Conservation (phyloP, 2,113 vertebrate species). For the Colaptes auratus region DNA sequence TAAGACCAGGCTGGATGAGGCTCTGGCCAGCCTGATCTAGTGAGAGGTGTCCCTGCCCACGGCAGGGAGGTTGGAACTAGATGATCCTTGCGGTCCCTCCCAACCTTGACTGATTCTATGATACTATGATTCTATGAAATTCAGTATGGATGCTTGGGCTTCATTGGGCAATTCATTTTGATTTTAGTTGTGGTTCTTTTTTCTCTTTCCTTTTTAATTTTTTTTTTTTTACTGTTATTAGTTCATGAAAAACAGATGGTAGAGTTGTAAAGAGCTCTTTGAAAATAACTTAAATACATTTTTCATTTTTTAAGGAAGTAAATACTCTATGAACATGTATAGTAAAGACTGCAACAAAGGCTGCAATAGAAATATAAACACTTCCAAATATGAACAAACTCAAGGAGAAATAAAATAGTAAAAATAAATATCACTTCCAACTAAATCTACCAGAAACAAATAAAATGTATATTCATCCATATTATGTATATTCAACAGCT, state of each 20-base stretch:
- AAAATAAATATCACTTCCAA: background rate
- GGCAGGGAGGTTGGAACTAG: too few species aligned
- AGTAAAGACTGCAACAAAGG: background rate
- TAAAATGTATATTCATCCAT: background rate
- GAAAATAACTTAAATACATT: background rate
- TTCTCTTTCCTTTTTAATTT: background rate
- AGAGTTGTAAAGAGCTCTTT: background rate
- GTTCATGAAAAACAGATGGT: background rate
- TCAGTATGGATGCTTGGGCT: background rate
- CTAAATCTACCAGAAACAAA: background rate
- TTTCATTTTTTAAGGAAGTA: background rate
- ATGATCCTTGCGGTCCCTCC: too few species aligned
- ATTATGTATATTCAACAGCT: fast-evolving
- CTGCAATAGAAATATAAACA: background rate
- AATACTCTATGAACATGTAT: background rate
- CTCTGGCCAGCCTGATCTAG: too few species aligned
- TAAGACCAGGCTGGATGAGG: too few species aligned
- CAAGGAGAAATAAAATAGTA: background rate
- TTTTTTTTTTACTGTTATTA: too few species aligned
- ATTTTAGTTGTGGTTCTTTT: background rate
- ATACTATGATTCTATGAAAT: too few species aligned
- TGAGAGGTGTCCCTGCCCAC: too few species aligned
- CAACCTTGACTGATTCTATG: too few species aligned
- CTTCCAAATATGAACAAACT: background rate
- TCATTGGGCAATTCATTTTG: background rate